Percentiles rank a stretch among this genome's conserved stretches.
These are phyloP conservation scores for Odontothrips loti DNA, from an alignment of 2,888 invertebrate genomes.

Conservation along the genomic window DNA sequence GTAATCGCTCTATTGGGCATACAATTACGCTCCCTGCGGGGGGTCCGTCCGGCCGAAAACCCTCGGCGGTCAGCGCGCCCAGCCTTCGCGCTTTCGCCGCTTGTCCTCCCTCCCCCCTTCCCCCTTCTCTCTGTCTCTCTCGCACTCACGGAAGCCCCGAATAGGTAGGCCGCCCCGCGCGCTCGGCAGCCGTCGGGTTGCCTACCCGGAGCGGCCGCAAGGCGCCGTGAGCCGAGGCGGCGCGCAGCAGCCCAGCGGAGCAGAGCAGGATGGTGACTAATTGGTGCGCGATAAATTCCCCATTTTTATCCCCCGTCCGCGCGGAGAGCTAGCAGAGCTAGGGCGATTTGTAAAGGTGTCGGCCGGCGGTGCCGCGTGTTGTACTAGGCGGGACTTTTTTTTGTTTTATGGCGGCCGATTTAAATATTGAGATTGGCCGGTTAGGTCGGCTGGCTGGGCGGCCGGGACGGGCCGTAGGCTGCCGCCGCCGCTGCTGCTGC, in stretches of 20 bases:
- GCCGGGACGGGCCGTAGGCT: background rate
- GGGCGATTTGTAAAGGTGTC: too few species aligned
- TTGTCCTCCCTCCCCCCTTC: constrained; percentile 29
- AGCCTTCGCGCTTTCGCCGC: background rate
- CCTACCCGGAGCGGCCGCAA: constrained; percentile 28
- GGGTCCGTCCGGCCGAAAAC: constrained; percentile 32
- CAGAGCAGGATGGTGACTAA: too few species aligned
- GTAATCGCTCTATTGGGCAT: constrained; percentile 35
- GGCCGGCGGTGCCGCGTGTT: too few species aligned
- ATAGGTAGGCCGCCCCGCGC: constrained; percentile 28
- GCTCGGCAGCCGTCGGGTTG: constrained; percentile 34
- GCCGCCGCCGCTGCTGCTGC: background rate
- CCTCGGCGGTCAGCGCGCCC: constrained; percentile 31
- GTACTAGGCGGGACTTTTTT: background rate
- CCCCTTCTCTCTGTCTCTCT: constrained; percentile 31
- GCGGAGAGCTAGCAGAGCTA: too few species aligned
- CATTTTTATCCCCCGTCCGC: too few species aligned
- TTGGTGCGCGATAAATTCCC: too few species aligned
- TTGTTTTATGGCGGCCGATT: constrained; percentile 12
- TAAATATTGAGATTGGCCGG: constrained; percentile 23
- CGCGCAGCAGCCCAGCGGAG: too few species aligned
- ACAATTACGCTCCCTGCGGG: constrained; percentile 34
- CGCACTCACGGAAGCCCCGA: constrained; percentile 25
- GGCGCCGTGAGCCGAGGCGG: constrained; percentile 27
- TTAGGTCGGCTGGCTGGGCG: background rate